Conservation (phyloP, 2,797 vertebrate species). For the Carcharodon carcharias region DNA sequence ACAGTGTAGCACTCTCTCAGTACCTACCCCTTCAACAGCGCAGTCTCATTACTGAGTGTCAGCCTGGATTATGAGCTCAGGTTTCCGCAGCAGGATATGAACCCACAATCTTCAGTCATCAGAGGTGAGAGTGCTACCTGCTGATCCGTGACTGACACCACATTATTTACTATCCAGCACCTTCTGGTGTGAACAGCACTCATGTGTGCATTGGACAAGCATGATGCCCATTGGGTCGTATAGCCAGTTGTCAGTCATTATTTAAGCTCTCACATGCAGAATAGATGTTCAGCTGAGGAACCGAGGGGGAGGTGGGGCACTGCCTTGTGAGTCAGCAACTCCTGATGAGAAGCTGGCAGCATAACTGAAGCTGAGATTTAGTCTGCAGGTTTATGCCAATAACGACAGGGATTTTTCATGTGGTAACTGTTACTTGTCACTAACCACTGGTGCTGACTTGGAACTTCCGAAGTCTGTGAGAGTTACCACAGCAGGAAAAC, state of each 20-base stretch:
- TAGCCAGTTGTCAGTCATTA: neutral
- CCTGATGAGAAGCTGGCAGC: neutral
- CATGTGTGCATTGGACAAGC: neutral
- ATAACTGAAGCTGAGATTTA: no score
- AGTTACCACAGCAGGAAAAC: conserved; percentile 6
- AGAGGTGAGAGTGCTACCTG: neutral
- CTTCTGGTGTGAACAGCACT: neutral
- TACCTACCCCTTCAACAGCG: neutral
- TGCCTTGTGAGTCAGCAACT: neutral
- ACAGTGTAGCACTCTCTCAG: neutral
- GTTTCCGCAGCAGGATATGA: neutral
- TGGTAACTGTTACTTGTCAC: neutral
- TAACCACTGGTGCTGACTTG: conserved; percentile 2
- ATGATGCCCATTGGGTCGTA: neutral
- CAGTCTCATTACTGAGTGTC: no score
- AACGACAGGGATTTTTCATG: neutral
- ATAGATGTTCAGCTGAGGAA: neutral
- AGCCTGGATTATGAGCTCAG: neutral
- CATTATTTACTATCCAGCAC: neutral
- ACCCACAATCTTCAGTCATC: neutral
- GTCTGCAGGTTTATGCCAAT: neutral
- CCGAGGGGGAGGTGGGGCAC: no score
- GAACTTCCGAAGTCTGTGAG: neutral
- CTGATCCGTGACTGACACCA: neutral
- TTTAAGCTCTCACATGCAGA: neutral